Evolutionary conservation across 2,797 vertebrate genomes (phyloP), one percentile per base, ranked within the genome.

Genomic region (Syngnathus rostellatus): DNA sequence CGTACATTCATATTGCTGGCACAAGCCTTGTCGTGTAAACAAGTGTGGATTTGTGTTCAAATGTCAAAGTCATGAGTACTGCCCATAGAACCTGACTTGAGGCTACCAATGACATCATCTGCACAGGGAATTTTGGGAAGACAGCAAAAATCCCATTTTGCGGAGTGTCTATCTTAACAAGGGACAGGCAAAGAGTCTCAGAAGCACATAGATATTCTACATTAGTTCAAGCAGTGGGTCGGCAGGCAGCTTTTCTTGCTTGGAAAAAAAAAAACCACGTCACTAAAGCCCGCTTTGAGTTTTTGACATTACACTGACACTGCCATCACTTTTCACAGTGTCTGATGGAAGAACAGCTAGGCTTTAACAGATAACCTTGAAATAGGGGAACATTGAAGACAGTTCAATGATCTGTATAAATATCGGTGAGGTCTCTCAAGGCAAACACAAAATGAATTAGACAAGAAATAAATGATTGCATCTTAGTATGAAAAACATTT

Each of bases 11-110:
- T 38, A 37, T 58, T 58, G 31, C 38, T 58, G 16, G 40, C 67
- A 70, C 70, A 69, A 72, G 70, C 60, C 41, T 53, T 21, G 63
- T 68, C 53, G 74, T 68, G 70, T 74, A 77, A 70, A 82, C 71
- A 80, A 71, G 48, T 59, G 39, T 51, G 63, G 70, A 76, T 76
- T 81, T 77, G 59, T 45, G 60, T 70, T 71, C 46, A 53, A 68
- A 62, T 68, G 76, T 74, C 72, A 71, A 79, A 77, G 64, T 69
- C 45, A 11, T 23, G 66, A 77, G 67, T 17, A 43, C 61, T 72
- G 67, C 63, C 71, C 19, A 5, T 73, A 60, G 73, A 80, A 74
- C 62, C 23, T 60, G 62, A 75, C 62, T 70, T 62, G 46, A 70
- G 53, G 65, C 58, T 37, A 62, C 62, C 37, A 7, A 41, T 68